A percentile compares a stretch with the other conserved stretches of the same genome.
Conservation (phyloP, 2,888 invertebrate species). For the Eutolmus rufibarbis region DNA sequence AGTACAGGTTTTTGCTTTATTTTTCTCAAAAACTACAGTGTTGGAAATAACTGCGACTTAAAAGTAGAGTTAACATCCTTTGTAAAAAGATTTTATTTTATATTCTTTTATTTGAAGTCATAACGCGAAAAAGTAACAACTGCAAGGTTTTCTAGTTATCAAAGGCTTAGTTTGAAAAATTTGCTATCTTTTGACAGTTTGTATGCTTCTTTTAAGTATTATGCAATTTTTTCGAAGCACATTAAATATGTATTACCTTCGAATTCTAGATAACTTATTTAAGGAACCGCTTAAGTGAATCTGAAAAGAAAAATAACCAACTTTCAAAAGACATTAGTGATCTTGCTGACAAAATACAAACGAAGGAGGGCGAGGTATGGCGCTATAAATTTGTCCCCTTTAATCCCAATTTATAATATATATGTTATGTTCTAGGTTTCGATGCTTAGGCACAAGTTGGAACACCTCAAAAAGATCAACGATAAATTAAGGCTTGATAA, state of each 20-base stretch:
- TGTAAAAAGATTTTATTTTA: too few relatives aligned
- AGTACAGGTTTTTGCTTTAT: too few relatives aligned
- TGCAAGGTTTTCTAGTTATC: too few relatives aligned
- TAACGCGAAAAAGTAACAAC: too few relatives aligned
- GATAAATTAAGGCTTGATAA: constrained; percentile 45
- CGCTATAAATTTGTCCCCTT: background rate
- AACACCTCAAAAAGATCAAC: constrained; percentile 43
- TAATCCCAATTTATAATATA: background rate
- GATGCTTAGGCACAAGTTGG: constrained; percentile 45
- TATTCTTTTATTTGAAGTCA: too few relatives aligned
- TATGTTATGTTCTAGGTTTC: constrained; percentile 38
- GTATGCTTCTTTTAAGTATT: too few relatives aligned
- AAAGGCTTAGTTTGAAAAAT: too few relatives aligned
- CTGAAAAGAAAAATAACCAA: constrained; percentile 45
- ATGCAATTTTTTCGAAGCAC: too few relatives aligned
- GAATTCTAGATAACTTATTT: constrained; percentile 37
- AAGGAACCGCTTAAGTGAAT: background rate
- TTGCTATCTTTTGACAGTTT: too few relatives aligned
- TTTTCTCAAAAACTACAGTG: too few relatives aligned
- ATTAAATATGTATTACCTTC: background rate
- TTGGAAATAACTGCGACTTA: too few relatives aligned
- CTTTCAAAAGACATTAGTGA: constrained; percentile 40
- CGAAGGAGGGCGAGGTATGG: constrained; percentile 49
- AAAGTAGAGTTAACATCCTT: too few relatives aligned
- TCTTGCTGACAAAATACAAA: constrained; percentile 47